phyloP scores from a whole-genome alignment of 2,797 vertebrate genomes.

The Pangasius macronema region DNA sequence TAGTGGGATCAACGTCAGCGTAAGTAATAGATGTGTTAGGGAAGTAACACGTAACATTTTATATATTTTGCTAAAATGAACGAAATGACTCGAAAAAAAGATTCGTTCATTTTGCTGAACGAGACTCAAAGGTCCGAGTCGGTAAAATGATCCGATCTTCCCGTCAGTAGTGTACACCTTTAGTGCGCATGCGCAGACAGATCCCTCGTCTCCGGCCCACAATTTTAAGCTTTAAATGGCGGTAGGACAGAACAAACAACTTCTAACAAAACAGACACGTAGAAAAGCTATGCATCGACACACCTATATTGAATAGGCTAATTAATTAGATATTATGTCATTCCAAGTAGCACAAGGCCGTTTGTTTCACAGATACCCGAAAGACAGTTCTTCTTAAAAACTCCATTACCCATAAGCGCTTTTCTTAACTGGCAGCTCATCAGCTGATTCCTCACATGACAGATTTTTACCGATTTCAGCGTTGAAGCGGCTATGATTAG shows the following conservation, averaged over 20 bases:
- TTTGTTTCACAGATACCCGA: background rate
- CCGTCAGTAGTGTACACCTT: no score
- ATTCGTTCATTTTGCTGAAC: no score
- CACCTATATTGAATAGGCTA: background rate
- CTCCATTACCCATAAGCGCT: slow-evolving; percentile 47
- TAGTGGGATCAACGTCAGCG: no score
- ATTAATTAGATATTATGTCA: background rate
- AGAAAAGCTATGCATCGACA: background rate
- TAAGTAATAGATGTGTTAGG: no score
- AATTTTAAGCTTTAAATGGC: background rate
- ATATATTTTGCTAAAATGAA: no score
- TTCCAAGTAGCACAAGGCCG: background rate
- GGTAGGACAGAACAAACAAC: background rate
- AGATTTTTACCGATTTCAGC: slow-evolving; percentile 23
- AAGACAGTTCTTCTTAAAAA: slow-evolving; percentile 39
- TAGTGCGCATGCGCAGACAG: background rate
- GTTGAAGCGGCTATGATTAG: slow-evolving; percentile 20
- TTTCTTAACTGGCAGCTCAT: slow-evolving; percentile 54
- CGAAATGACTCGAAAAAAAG: no score
- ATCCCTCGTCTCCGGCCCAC: background rate
- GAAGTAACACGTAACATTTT: no score
- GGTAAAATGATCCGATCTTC: no score
- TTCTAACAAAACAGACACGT: background rate
- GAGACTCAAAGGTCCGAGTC: no score
- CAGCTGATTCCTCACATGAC: slow-evolving; percentile 78